These are phyloP conservation scores for Araneus ventricosus DNA, from an alignment of 1,140 invertebrate genomes.

Conservation along the genomic window DNA sequence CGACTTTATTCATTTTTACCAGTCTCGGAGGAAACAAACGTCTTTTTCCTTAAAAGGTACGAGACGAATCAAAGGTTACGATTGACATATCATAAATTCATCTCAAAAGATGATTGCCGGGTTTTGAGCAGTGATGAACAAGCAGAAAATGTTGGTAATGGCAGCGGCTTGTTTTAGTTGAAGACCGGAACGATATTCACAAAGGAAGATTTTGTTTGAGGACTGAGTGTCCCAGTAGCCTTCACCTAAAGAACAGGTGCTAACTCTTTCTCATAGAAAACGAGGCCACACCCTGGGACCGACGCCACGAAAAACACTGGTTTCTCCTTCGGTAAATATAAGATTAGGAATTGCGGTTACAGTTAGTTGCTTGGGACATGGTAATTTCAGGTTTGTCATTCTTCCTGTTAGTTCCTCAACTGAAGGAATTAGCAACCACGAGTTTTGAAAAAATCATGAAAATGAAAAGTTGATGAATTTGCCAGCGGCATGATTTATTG, in stretches of 20 bases:
- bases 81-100: background rate
- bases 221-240: background rate
- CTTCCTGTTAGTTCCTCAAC: too few species aligned
- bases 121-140: background rate
- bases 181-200: background rate
- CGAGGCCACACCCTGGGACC: slow-evolving; percentile 12
- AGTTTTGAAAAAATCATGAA: too few species aligned
- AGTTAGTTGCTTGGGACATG: background rate
- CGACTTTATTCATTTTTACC: background rate
- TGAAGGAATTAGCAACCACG: too few species aligned
- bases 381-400: background rate
- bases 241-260: slow-evolving; percentile 37
- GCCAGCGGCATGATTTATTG: too few species aligned
- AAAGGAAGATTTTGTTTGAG: background rate
- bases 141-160: background rate
- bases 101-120: background rate
- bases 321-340: slow-evolving; percentile 27
- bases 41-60: background rate
- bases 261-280: background rate
- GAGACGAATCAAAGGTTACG: background rate
- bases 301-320: slow-evolving; percentile 5
- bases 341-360: background rate
- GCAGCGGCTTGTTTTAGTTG: background rate
- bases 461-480: too few species aligned
- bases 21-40: background rate